phyloP scores from a whole-genome alignment of 2,888 invertebrate species.

The Catocala fraxini region DNA sequence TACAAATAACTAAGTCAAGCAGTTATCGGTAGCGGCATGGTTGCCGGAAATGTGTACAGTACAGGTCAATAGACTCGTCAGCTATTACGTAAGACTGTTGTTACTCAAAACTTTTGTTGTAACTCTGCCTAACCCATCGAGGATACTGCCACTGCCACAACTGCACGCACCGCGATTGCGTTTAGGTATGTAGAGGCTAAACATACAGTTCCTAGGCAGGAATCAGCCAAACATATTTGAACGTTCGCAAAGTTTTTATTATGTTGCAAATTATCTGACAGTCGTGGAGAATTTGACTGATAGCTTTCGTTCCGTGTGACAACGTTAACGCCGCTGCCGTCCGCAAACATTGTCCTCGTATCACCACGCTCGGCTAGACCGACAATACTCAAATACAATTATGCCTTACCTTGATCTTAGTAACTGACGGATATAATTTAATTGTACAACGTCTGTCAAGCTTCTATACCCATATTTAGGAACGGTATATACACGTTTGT shows the following conservation, averaged over 20 bases:
- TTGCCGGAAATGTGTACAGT: no score
- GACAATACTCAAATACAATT: conserved; percentile 35
- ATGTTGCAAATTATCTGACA: conserved; percentile 78
- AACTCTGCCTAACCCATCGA: no score
- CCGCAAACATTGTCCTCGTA: conserved; percentile 57
- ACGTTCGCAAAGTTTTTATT: conserved; percentile 57
- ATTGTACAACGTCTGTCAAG: conserved; percentile 33
- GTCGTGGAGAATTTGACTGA: conserved; percentile 80
- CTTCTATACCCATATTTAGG: conserved; percentile 23
- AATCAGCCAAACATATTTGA: conserved; percentile 22
- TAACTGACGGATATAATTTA: conserved; percentile 30
- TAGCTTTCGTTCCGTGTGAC: conserved; percentile 75
- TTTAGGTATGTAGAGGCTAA: background rate
- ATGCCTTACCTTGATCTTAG: conserved; percentile 51
- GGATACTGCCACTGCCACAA: no score
- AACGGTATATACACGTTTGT: conserved; percentile 23
- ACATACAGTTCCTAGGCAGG: background rate
- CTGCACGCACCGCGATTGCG: no score
- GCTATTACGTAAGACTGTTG: no score
- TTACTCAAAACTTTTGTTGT: no score
- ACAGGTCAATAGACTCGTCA: no score
- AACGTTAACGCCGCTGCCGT: conserved; percentile 58
- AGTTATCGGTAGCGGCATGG: no score
- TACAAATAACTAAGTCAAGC: no score
- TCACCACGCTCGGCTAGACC: conserved; percentile 46